A percentile compares a stretch with the other conserved stretches of the same genome.
phyloP scores from a whole-genome alignment of 2,888 invertebrate species.

The Labia minor region DNA sequence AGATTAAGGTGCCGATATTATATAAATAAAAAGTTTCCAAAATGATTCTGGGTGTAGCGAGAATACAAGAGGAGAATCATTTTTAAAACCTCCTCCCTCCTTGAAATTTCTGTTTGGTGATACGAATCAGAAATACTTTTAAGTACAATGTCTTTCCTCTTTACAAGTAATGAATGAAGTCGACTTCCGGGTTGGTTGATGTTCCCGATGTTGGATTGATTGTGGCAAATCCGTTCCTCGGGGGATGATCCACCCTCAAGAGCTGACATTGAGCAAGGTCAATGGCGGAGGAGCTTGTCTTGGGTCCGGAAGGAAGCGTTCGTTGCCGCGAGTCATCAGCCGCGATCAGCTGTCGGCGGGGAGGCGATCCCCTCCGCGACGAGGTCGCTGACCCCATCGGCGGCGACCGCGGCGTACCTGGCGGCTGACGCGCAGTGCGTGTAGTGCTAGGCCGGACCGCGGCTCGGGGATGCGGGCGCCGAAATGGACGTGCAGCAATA shows the following conservation, averaged over 20 bases:
- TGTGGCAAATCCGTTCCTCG: too few relatives aligned
- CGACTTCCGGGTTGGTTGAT: too few relatives aligned
- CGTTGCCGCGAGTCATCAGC: conserved; percentile 3
- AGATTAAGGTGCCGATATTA: too few relatives aligned
- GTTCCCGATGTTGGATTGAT: too few relatives aligned
- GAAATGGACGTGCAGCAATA: background rate
- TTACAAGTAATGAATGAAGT: too few relatives aligned
- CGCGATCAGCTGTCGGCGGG: background rate
- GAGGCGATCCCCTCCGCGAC: background rate
- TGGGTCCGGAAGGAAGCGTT: background rate
- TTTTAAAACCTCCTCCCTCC: too few relatives aligned
- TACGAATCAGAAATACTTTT: too few relatives aligned
- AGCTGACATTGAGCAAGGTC: background rate
- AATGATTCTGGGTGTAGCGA: too few relatives aligned
- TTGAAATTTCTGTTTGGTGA: too few relatives aligned
- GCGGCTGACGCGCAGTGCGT: background rate
- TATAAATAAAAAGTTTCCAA: too few relatives aligned
- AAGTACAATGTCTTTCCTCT: too few relatives aligned
- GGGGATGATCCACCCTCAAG: background rate
- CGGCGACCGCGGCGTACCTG: conserved; percentile 1
- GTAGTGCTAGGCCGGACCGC: background rate
- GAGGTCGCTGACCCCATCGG: background rate
- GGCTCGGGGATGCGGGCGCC: conserved; percentile 13
- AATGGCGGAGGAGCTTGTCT: background rate
- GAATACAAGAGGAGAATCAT: too few relatives aligned